Percentiles rank a stretch among this genome's conserved stretches.
Conservation (phyloP, 1,140 invertebrate species). For the Gerris buenoi region DNA sequence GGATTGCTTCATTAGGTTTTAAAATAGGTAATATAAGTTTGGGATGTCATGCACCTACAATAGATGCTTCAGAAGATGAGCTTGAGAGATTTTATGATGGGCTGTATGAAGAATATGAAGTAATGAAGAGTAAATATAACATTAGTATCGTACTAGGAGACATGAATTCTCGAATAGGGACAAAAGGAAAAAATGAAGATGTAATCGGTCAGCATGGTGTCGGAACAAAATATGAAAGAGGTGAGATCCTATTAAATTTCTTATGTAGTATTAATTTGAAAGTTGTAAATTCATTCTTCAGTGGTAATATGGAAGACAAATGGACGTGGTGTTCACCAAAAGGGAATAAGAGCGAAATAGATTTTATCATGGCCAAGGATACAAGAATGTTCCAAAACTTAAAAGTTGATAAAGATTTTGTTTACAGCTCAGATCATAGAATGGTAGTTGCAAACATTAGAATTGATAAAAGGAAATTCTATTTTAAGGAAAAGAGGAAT, state of each 20-base stretch:
- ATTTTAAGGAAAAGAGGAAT: not conserved
- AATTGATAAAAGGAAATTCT: not conserved
- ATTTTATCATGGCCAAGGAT: conserved; percentile 1
- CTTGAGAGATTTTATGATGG: not conserved
- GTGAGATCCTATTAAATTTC: not conserved
- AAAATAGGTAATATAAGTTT: conserved; percentile 1
- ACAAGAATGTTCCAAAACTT: not conserved
- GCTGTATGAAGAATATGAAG: not conserved
- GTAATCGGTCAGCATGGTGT: not conserved
- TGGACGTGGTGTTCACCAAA: conserved; percentile 1
- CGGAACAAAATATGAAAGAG: not conserved
- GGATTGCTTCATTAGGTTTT: not conserved
- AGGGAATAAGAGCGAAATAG: not conserved
- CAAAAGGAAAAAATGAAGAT: not conserved
- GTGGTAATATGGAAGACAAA: not conserved
- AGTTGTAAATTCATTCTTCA: conserved; percentile 1
- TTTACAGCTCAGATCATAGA: not conserved
- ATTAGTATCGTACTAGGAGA: not conserved
- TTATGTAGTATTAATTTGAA: not conserved
- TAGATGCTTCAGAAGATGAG: not conserved
- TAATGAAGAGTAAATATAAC: not conserved
- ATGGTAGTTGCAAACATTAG: not conserved
- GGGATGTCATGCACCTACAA: not conserved
- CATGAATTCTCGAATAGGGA: not conserved
- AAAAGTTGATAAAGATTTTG: not conserved